Conservation (phyloP, 2,113 vertebrate species). For the Megatriorchis doriae region DNA sequence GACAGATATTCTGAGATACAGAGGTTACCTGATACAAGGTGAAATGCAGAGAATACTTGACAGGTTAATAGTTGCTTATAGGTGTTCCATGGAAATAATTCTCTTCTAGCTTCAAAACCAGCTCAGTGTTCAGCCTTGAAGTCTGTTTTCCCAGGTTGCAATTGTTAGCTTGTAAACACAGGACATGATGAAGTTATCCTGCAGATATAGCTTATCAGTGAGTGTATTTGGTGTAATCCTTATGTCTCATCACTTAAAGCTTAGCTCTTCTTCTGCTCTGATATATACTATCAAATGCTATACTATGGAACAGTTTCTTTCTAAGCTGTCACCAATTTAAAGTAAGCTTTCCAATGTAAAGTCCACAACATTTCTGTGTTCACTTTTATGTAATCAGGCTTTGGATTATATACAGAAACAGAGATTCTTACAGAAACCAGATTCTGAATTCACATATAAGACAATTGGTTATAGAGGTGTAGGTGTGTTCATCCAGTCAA, state of each 20-base stretch:
- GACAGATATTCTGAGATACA: not conserved
- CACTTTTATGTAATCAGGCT: not conserved
- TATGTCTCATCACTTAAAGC: not conserved
- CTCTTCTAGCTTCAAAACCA: not conserved
- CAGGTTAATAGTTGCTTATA: not conserved
- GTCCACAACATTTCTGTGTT: not conserved
- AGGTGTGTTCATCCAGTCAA: not conserved
- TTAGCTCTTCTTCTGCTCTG: not conserved
- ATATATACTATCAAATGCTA: not conserved
- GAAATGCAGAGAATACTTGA: not conserved
- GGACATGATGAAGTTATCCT: not conserved
- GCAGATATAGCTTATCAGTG: not conserved
- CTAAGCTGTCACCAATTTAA: not conserved
- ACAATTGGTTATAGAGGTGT: not conserved
- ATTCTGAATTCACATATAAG: not conserved
- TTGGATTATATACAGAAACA: not conserved
- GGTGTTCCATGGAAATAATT: not conserved
- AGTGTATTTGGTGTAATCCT: not conserved
- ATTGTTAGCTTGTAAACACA: rapidly evolving
- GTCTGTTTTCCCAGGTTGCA: not conserved
- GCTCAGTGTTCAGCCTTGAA: not conserved
- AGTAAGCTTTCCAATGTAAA: not conserved
- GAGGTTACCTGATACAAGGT: not conserved
- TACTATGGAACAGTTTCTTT: not conserved
- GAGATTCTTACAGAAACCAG: not conserved